Conservation (phyloP, 2,888 invertebrate species). For the Drosophila lacicola region DNA sequence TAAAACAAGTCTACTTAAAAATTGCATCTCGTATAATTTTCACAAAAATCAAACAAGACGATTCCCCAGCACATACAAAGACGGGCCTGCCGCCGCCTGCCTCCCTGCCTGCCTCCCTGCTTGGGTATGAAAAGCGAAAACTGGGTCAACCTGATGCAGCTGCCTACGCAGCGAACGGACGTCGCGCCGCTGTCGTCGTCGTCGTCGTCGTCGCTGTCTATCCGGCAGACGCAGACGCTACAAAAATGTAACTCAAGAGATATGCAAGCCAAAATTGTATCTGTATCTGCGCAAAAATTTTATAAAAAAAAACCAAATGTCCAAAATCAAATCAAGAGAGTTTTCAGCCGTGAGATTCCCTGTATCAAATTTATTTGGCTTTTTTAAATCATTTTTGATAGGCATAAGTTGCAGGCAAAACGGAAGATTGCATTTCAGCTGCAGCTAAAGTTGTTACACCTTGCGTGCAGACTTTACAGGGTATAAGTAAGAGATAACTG, state of each 20-base stretch:
- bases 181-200: constrained; percentile 35
- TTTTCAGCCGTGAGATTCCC: constrained; percentile 3
- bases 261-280: constrained; percentile 64
- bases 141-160: constrained; percentile 78
- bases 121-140: constrained; percentile 71
- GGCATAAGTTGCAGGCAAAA: too few relatives aligned
- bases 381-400: too few relatives aligned
- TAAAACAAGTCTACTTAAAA: constrained; percentile 61
- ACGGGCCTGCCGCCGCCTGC: constrained; percentile 2
- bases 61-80: constrained; percentile 37
- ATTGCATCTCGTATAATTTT: constrained; percentile 71
- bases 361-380: background rate
- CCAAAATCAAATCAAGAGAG: constrained; percentile 15
- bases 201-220: constrained; percentile 46
- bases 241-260: constrained; percentile 71
- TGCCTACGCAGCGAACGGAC: constrained; percentile 67
- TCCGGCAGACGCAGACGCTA: constrained; percentile 65
- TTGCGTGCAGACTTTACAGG: constrained; percentile 22
- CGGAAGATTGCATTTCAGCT: too few relatives aligned
- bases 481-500: constrained; percentile 34
- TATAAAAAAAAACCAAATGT: constrained; percentile 8
- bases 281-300: constrained; percentile 43
- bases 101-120: constrained; percentile 9
- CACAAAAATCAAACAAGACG: constrained; percentile 58
- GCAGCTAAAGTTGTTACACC: background rate